A percentile compares a stretch with the other conserved stretches of the same genome.
Conservation (phyloP, 2,113 vertebrate species). For the Rhea pennata region DNA sequence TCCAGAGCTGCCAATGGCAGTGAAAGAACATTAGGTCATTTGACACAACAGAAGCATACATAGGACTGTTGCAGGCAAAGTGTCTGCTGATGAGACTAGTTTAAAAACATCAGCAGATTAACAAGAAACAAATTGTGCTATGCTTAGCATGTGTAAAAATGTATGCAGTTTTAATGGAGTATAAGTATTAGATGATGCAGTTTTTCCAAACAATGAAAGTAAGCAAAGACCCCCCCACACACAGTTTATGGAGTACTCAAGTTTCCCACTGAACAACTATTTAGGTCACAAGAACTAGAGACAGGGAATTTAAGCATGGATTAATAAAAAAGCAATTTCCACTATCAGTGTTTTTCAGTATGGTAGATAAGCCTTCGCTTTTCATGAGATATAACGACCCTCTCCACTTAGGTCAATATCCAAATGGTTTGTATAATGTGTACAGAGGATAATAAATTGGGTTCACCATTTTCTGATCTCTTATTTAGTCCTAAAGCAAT, state of each 20-base stretch:
- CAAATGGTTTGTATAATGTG: not conserved
- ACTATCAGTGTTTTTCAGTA: conserved; percentile 17
- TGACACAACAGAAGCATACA: not conserved
- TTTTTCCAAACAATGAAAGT: not conserved
- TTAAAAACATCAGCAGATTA: not conserved
- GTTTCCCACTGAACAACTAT: not conserved
- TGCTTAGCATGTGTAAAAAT: not conserved
- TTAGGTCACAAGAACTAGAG: conserved; percentile 9
- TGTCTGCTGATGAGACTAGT: not conserved
- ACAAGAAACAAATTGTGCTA: not conserved
- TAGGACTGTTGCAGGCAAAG: not conserved
- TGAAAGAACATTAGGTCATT: not conserved
- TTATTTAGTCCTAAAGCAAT: not conserved
- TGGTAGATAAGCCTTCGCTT: not conserved
- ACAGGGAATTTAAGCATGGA: not conserved
- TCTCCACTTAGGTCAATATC: not conserved
- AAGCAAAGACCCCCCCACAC: not conserved
- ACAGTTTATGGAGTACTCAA: not conserved
- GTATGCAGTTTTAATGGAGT: not conserved
- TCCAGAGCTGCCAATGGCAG: not conserved
- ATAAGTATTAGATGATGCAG: not conserved
- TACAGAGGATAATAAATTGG: not conserved
- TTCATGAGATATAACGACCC: not conserved
- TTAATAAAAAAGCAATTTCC: conserved; percentile 60
- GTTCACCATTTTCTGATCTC: not conserved